phyloP scores from a whole-genome alignment of 1,140 invertebrate genomes.

The Cyclargus thomasi region DNA sequence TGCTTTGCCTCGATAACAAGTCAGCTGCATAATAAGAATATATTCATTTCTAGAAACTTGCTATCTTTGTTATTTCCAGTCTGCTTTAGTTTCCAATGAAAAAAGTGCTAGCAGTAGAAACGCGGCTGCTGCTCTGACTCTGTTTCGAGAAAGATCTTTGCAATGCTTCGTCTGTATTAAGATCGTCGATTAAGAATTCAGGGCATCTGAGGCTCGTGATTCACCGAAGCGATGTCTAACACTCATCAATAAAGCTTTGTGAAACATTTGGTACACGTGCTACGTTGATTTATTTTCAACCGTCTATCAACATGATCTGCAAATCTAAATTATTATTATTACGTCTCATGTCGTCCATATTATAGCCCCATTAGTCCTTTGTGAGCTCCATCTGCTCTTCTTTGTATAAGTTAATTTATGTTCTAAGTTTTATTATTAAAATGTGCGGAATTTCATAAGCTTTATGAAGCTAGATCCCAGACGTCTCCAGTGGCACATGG shows the following conservation, averaged over 20 bases:
- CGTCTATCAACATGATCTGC: not conserved
- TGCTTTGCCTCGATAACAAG: not conserved
- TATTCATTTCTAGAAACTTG: too few species aligned
- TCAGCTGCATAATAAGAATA: not conserved
- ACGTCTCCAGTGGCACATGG: constrained; percentile 56
- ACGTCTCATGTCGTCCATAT: not conserved
- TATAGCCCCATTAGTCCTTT: too few species aligned
- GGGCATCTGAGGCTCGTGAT: not conserved
- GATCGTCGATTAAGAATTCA: not conserved
- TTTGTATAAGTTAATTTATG: not conserved
- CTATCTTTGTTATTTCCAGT: too few species aligned
- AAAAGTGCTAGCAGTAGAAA: too few species aligned
- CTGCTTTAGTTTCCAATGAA: too few species aligned
- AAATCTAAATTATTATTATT: not conserved
- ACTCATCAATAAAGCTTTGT: constrained; percentile 1
- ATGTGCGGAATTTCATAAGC: constrained; percentile 44
- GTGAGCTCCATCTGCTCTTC: not conserved
- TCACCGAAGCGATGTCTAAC: not conserved
- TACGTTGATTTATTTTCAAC: not conserved
- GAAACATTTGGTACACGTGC: not conserved
- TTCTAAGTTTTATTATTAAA: constrained; percentile 29
- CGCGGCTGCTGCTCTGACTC: too few species aligned
- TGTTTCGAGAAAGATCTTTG: too few species aligned
- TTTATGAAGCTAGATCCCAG: constrained; percentile 41
- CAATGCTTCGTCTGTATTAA: not conserved